These are phyloP conservation scores for Linepithema humile DNA, from an alignment of 1,140 invertebrate genomes.

Conservation along the genomic window DNA sequence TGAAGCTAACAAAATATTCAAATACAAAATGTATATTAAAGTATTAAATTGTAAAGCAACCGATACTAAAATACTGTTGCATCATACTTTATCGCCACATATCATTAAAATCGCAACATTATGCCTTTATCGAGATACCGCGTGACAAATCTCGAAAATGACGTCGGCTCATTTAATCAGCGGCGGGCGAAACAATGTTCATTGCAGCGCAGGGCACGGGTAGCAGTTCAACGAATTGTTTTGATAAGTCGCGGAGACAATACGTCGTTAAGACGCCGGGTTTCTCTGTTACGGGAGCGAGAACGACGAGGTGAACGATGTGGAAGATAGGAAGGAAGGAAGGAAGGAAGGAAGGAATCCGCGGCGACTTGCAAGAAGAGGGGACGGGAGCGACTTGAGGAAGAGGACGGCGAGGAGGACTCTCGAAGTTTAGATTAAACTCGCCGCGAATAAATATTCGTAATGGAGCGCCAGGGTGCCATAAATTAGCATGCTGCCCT, in stretches of 20 bases:
- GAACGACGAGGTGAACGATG: constrained; percentile 55
- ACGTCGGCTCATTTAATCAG: constrained; percentile 72
- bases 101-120: background rate
- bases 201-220: constrained; percentile 47
- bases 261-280: constrained; percentile 82
- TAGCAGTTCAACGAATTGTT: constrained; percentile 81
- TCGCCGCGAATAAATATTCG: constrained; percentile 85
- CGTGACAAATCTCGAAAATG: constrained; percentile 39
- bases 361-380: constrained; percentile 40
- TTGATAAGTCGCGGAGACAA: constrained; percentile 83
- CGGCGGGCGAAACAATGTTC: constrained; percentile 67
- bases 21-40: background rate
- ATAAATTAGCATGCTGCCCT: constrained; percentile 84
- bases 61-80: no score
- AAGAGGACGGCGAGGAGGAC: constrained; percentile 72
- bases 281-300: constrained; percentile 54
- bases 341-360: constrained; percentile 43
- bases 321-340: constrained; percentile 42
- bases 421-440: constrained; percentile 85
- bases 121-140: constrained; percentile 19
- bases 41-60: no score
- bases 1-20: no score
- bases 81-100: background rate
- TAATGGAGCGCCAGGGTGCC: constrained; percentile 84
- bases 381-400: constrained; percentile 27